Evolutionary conservation across 1,140 invertebrate genomes (phyloP).

Genomic region (Scaptodrosophila lebanonensis): DNA sequence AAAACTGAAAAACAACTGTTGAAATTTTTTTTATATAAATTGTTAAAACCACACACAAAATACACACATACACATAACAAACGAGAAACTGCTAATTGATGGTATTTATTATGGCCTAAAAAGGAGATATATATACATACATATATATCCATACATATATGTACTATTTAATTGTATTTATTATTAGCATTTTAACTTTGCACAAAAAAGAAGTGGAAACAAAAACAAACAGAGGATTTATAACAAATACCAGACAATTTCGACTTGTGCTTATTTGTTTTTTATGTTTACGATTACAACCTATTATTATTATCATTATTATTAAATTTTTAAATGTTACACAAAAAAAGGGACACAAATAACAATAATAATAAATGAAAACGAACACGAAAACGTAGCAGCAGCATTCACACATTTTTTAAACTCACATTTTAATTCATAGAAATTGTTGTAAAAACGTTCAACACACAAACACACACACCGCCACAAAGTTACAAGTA

Average conservation of each 20-base stretch:
- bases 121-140: conserved; percentile 13
- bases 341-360: conserved; percentile 53
- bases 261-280: conserved; percentile 66
- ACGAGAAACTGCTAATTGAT: conserved; percentile 64
- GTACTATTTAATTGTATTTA: conserved; percentile 68
- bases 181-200: conserved; percentile 61
- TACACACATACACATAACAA: conserved; percentile 26
- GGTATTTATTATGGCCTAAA: conserved; percentile 66
- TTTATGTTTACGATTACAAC: conserved; percentile 54
- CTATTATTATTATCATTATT: conserved; percentile 41
- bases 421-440: conserved; percentile 10
- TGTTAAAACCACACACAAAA: conserved; percentile 48
- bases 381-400: conserved; percentile 8
- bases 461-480: conserved; percentile 29
- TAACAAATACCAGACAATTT: conserved; percentile 33
- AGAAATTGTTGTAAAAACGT: conserved; percentile 55
- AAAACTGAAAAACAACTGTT: conserved; percentile 64
- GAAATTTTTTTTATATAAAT: conserved; percentile 72
- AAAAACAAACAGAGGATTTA: neutral
- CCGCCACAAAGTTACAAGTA: conserved; percentile 59
- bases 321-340: conserved; percentile 68
- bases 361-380: conserved; percentile 30
- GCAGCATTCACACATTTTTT: conserved; percentile 25
- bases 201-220: conserved; percentile 35
- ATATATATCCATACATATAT: conserved; percentile 18